A percentile compares a stretch with the other conserved stretches of the same genome.
phyloP scores from a whole-genome alignment of 2,797 vertebrate species.

The Aratinga solstitialis region DNA sequence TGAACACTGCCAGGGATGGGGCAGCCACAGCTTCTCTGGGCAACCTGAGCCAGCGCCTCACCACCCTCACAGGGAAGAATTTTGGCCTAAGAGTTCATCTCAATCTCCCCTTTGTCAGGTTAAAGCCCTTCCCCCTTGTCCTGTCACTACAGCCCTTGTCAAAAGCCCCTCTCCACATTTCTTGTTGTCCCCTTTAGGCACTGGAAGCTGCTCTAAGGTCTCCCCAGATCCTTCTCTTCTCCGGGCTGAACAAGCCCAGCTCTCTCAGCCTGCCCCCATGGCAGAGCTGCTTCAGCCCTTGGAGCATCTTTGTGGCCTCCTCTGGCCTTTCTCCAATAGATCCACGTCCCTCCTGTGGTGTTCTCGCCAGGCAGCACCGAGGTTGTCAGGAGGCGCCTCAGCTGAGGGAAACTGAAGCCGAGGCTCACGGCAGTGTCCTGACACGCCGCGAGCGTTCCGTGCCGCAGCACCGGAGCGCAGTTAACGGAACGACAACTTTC shows the following conservation, averaged over 20 bases:
- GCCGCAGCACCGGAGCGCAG: fast-evolving
- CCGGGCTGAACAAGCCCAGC: no score
- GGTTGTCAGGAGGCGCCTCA: neutral
- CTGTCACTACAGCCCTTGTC: neutral
- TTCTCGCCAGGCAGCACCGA: neutral
- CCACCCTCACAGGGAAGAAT: no score
- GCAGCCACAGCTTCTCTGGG: no score
- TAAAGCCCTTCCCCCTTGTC: no score
- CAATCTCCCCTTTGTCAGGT: no score
- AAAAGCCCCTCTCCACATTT: neutral
- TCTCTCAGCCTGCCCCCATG: no score
- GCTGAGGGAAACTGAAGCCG: neutral
- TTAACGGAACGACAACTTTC: fast-evolving
- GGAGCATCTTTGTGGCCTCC: neutral
- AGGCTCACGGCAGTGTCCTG: neutral
- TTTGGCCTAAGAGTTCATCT: no score
- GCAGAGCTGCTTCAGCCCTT: neutral
- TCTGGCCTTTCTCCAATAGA: neutral
- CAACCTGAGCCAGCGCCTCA: no score
- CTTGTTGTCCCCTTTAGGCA: neutral
- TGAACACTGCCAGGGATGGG: neutral
- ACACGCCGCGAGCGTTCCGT: fast-evolving
- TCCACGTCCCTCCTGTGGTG: neutral
- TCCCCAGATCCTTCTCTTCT: neutral
- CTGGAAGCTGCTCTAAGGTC: neutral